These are phyloP conservation scores for Diabrotica balteata DNA, from an alignment of 2,888 invertebrate species.

Conservation along the genomic window DNA sequence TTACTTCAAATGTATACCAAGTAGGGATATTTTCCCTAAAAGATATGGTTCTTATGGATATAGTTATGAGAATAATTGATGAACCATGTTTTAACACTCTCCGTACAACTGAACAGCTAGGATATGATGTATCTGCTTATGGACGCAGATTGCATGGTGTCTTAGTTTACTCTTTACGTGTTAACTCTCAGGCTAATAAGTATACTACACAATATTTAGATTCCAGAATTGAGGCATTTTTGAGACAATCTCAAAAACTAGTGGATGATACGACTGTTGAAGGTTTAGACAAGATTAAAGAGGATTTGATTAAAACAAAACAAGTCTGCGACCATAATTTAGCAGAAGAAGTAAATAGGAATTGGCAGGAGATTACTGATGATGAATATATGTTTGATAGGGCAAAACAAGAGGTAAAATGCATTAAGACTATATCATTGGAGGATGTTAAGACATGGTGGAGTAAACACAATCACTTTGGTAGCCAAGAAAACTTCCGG, in stretches of 20 bases:
- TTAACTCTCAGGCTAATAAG: constrained; percentile 78
- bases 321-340: constrained; percentile 78
- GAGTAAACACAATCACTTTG: constrained; percentile 62
- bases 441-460: constrained; percentile 65
- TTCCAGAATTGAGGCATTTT: constrained; percentile 74
- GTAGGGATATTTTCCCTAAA: constrained; percentile 68
- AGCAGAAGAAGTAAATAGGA: constrained; percentile 76
- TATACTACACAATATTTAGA: constrained; percentile 73
- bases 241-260: constrained; percentile 68
- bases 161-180: constrained; percentile 79
- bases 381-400: constrained; percentile 81
- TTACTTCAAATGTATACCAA: constrained; percentile 88
- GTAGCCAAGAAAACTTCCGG: constrained; percentile 58
- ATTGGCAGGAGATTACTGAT: constrained; percentile 81
- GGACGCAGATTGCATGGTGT: constrained; percentile 79
- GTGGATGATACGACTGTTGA: constrained; percentile 66
- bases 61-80: constrained; percentile 80
- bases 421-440: constrained; percentile 63
- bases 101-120: constrained; percentile 88
- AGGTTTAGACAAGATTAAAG: constrained; percentile 69
- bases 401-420: constrained; percentile 70
- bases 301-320: constrained; percentile 78
- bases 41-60: constrained; percentile 73
- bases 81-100: constrained; percentile 87
- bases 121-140: constrained; percentile 80